Conservation (phyloP, 1,140 invertebrate genomes). For the Leptinotarsa defecta region DNA sequence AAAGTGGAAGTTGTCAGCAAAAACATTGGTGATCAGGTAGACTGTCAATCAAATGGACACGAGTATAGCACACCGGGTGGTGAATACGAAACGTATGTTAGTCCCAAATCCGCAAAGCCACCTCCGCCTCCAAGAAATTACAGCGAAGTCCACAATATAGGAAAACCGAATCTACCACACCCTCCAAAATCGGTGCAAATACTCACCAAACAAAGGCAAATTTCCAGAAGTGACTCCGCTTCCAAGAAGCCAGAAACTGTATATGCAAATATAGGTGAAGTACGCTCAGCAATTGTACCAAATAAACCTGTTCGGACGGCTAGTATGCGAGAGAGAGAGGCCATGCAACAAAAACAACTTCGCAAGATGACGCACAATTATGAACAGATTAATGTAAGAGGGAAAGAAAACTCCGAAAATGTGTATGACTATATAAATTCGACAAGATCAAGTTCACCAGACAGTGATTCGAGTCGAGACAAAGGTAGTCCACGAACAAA, state of each 20-base stretch:
- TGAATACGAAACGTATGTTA: constrained; percentile 34
- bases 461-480: constrained; percentile 62
- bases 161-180: constrained; percentile 69
- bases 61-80: constrained; percentile 51
- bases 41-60: constrained; percentile 52
- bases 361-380: constrained; percentile 39
- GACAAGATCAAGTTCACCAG: constrained; percentile 65
- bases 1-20: constrained; percentile 72
- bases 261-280: constrained; percentile 80
- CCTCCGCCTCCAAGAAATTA: constrained; percentile 65
- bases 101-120: constrained; percentile 52
- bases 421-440: constrained; percentile 68
- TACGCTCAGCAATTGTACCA: constrained; percentile 74
- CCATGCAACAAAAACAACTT: constrained; percentile 63
- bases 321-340: constrained; percentile 76
- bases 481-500: constrained; percentile 51
- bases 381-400: constrained; percentile 41
- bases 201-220: constrained; percentile 65
- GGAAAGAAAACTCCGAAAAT: constrained; percentile 61
- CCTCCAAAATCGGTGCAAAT: constrained; percentile 71
- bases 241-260: constrained; percentile 67
- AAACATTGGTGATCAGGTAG: constrained; percentile 53
- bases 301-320: constrained; percentile 80
- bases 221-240: constrained; percentile 35
- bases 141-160: constrained; percentile 57